Conservation (phyloP, 2,113 vertebrate genomes). For the Glaucidium brasilianum region DNA sequence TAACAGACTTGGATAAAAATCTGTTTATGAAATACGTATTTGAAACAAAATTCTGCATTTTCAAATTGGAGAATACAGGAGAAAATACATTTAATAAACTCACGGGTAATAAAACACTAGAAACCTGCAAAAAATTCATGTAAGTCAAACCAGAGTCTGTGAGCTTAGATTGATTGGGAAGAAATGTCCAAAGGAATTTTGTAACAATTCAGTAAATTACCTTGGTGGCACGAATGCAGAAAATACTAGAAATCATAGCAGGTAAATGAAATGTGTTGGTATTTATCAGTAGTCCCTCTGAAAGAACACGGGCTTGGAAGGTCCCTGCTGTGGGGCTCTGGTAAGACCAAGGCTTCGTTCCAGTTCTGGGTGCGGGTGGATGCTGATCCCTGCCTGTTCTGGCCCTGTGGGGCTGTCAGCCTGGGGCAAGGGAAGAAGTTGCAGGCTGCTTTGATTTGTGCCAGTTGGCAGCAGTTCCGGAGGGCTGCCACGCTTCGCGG, state of each 20-base stretch:
- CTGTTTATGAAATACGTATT: background rate
- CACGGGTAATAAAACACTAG: background rate
- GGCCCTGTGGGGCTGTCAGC: too few species aligned
- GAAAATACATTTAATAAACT: background rate
- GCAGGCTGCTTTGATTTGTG: background rate
- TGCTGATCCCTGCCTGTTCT: background rate
- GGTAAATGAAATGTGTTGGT: background rate
- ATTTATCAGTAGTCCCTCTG: background rate
- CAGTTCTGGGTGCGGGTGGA: too few species aligned
- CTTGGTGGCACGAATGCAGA: background rate
- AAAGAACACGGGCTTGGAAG: background rate
- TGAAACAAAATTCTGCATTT: background rate
- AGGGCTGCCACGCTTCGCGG: background rate
- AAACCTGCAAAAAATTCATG: background rate
- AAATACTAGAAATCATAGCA: background rate
- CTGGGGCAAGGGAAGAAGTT: too few species aligned
- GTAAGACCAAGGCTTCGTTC: too few species aligned
- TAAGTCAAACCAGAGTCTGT: background rate
- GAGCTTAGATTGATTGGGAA: background rate
- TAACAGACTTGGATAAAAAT: background rate
- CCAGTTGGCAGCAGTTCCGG: background rate
- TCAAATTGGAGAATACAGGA: background rate
- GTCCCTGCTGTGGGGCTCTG: too few species aligned
- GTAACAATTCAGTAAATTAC: too few species aligned
- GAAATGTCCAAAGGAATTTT: background rate